A percentile compares a stretch with the other conserved stretches of the same genome.
phyloP scores from a whole-genome alignment of 2,888 invertebrate species.

The Lamellibrachia columna region DNA sequence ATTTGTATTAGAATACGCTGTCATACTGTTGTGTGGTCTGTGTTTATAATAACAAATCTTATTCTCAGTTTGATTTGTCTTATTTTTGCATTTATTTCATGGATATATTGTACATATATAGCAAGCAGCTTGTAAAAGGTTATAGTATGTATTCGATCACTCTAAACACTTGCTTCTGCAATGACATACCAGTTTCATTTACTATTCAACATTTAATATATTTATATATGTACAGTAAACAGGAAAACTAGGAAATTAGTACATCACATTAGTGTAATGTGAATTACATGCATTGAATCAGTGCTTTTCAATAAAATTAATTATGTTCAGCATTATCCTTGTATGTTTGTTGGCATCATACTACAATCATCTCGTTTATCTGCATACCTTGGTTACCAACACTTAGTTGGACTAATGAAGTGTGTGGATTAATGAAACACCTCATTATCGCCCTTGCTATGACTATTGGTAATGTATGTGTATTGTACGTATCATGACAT shows the following conservation, averaged over 20 bases:
- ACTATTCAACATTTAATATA: background rate
- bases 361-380: too few relatives aligned
- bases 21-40: background rate
- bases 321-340: background rate
- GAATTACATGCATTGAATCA: slow-evolving; percentile 16
- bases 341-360: too few relatives aligned
- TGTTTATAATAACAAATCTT: background rate
- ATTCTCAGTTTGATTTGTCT: background rate
- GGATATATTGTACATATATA: background rate
- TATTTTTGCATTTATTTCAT: background rate
- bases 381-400: too few relatives aligned
- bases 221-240: slow-evolving; percentile 16
- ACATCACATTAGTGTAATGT: background rate
- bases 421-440: too few relatives aligned
- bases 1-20: background rate
- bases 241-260: background rate
- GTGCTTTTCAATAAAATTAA: background rate
- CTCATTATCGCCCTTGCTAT: too few relatives aligned
- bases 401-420: too few relatives aligned
- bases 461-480: too few relatives aligned
- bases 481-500: too few relatives aligned
- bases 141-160: background rate
- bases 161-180: background rate
- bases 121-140: background rate
- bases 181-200: background rate